Evolutionary conservation across 2,113 vertebrate genomes (phyloP).

Genomic region (Scortum barcoo): DNA sequence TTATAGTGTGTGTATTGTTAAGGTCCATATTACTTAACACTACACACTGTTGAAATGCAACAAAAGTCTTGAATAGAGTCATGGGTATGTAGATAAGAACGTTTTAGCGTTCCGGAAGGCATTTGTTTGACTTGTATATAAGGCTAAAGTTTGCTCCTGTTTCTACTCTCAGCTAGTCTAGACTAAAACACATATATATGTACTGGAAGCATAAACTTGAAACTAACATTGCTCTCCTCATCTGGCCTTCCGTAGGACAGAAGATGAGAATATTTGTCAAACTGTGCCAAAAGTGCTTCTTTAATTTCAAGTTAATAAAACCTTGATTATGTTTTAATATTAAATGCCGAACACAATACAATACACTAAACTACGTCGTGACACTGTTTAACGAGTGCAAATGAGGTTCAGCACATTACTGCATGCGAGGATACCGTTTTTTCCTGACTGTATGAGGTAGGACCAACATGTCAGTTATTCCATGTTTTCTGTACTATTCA

Average conservation of each 20-base stretch:
- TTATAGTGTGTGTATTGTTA: too few species aligned
- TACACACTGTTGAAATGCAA: conserved; percentile 6
- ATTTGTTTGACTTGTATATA: neutral
- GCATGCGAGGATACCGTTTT: conserved; percentile 34
- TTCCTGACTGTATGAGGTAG: conserved; percentile 10
- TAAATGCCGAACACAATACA: neutral
- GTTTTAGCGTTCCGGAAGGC: neutral
- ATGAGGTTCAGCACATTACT: neutral
- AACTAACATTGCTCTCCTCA: neutral
- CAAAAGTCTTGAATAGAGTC: neutral
- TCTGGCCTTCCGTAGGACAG: neutral
- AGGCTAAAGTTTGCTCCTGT: neutral
- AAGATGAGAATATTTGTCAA: neutral
- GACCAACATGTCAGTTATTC: conserved; percentile 58
- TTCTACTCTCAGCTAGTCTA: neutral
- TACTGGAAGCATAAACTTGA: neutral
- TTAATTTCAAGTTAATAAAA: neutral
- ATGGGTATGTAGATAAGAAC: neutral
- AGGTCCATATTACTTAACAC: neutral
- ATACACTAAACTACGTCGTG: neutral
- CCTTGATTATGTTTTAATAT: neutral
- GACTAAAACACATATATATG: neutral
- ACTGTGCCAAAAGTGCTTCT: neutral
- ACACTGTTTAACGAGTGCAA: neutral
- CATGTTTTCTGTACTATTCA: conserved; percentile 62